A percentile compares a stretch with the other conserved stretches of the same genome.
Evolutionary conservation across 2,113 vertebrate genomes (phyloP).

Genomic region (Labrus mixtus): DNA sequence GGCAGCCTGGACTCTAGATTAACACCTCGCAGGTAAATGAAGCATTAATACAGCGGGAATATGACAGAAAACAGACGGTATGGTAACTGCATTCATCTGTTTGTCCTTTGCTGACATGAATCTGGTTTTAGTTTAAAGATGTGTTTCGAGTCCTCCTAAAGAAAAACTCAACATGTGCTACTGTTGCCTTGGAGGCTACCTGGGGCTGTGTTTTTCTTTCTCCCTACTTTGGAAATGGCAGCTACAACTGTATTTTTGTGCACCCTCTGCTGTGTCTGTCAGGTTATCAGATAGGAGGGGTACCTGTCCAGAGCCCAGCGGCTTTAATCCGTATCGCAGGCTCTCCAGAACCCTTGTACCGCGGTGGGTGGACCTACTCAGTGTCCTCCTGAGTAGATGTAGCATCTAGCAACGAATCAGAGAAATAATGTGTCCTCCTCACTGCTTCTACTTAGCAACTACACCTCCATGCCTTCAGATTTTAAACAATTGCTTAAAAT

Average conservation of each 20-base stretch:
- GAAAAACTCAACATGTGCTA: not conserved
- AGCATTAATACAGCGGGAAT: not conserved
- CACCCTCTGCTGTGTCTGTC: conserved; percentile 70
- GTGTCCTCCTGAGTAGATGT: conserved; percentile 53
- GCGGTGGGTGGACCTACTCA: conserved; percentile 79
- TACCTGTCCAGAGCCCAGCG: conserved; percentile 76
- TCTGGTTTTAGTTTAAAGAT: not conserved
- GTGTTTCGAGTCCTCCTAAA: not conserved
- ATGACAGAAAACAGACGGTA: not conserved
- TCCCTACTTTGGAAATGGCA: conserved; percentile 19
- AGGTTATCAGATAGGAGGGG: conserved; percentile 80
- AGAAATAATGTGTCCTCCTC: not conserved
- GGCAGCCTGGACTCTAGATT: conserved; percentile 96
- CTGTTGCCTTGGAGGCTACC: not conserved
- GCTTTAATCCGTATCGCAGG: conserved; percentile 72
- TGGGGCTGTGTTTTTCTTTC: not conserved
- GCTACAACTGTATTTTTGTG: conserved; percentile 59
- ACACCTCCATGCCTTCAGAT: conserved; percentile 2
- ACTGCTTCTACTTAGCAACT: conserved; percentile 31
- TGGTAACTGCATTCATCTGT: not conserved
- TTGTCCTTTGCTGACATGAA: not conserved
- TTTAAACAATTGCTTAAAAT: conserved; percentile 21
- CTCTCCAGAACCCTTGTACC: conserved; percentile 78
- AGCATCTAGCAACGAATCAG: conserved; percentile 30
- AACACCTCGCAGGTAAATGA: conserved; percentile 93